Conservation (phyloP, 2,888 invertebrate genomes). For the Eristalis arbustorum region DNA sequence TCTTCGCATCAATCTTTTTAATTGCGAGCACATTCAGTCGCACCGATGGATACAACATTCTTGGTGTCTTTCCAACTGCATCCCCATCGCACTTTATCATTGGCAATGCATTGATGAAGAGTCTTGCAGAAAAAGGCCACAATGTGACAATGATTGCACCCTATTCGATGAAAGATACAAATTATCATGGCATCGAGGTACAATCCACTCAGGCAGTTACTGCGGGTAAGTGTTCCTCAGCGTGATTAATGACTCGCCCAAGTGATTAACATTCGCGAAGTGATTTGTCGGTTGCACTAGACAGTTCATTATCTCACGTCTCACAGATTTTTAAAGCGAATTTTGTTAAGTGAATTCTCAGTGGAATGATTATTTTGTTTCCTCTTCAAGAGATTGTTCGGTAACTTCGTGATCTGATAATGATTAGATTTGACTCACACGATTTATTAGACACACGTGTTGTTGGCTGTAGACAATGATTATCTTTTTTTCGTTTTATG, state of each 20-base stretch:
- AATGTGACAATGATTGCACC: constrained; percentile 57
- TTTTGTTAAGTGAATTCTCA: not conserved
- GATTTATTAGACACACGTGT: not conserved
- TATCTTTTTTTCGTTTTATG: too few relatives aligned
- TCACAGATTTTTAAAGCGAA: not conserved
- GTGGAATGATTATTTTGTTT: not conserved
- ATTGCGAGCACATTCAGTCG: not conserved
- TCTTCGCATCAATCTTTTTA: constrained; percentile 2
- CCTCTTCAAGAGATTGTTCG: not conserved
- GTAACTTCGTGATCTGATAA: not conserved
- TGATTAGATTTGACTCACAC: not conserved
- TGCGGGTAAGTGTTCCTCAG: constrained; percentile 17
- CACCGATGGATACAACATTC: constrained; percentile 44
- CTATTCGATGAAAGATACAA: constrained; percentile 46
- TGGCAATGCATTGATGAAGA: constrained; percentile 48
- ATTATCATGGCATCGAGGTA: constrained; percentile 37
- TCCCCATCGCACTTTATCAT: constrained; percentile 57
- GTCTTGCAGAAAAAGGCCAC: constrained; percentile 38
- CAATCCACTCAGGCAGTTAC: not conserved
- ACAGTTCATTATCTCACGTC: not conserved
- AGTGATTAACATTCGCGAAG: not conserved
- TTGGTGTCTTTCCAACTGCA: constrained; percentile 47
- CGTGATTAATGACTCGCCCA: not conserved
- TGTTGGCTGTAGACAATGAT: too few relatives aligned
- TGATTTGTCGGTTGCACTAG: not conserved